Evolutionary conservation across 2,888 invertebrate genomes (phyloP).

Genomic region (Agrilus cyanescens): DNA sequence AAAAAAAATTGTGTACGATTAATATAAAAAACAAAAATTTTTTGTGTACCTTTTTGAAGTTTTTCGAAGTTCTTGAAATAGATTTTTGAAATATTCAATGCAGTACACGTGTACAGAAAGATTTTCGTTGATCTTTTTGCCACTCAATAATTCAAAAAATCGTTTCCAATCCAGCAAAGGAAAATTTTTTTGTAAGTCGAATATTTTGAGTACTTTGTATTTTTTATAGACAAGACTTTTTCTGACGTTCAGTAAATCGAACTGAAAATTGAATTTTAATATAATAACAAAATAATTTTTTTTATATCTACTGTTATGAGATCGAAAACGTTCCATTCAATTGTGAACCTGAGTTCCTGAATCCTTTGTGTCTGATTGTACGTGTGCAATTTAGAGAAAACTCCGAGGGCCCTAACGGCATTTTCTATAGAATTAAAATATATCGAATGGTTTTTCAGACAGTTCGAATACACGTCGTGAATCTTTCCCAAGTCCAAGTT

Average conservation of each 20-base stretch:
- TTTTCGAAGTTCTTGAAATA: slow-evolving; percentile 7
- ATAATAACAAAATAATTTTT: neutral
- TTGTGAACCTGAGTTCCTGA: slow-evolving; percentile 12
- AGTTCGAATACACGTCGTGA: slow-evolving; percentile 15
- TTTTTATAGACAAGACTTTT: slow-evolving; percentile 10
- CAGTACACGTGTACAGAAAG: slow-evolving; percentile 20
- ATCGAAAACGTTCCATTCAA: slow-evolving; percentile 19
- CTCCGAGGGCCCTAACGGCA: slow-evolving; percentile 14
- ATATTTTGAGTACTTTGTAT: slow-evolving; percentile 11
- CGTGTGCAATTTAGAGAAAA: slow-evolving; percentile 9
- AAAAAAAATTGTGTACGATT: slow-evolving; percentile 5
- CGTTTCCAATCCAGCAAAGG: slow-evolving; percentile 18
- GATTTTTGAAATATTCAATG: slow-evolving; percentile 13
- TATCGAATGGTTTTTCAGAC: slow-evolving; percentile 15
- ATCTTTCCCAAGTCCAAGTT: slow-evolving; percentile 16
- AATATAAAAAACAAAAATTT: slow-evolving; percentile 1
- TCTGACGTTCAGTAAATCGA: slow-evolving; percentile 5
- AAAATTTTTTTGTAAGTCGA: slow-evolving; percentile 16
- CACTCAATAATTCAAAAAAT: slow-evolving; percentile 18
- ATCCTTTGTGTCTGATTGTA: slow-evolving; percentile 8
- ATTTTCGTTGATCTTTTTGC: slow-evolving; percentile 10
- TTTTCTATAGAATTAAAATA: slow-evolving; percentile 18
- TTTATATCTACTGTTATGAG: slow-evolving; percentile 13
- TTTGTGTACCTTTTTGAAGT: slow-evolving; percentile 6
- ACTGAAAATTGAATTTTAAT: neutral